Percentiles rank a stretch among this genome's conserved stretches.
Conservation (phyloP, 2,888 invertebrate species). For the Luffia ferchaultella region DNA sequence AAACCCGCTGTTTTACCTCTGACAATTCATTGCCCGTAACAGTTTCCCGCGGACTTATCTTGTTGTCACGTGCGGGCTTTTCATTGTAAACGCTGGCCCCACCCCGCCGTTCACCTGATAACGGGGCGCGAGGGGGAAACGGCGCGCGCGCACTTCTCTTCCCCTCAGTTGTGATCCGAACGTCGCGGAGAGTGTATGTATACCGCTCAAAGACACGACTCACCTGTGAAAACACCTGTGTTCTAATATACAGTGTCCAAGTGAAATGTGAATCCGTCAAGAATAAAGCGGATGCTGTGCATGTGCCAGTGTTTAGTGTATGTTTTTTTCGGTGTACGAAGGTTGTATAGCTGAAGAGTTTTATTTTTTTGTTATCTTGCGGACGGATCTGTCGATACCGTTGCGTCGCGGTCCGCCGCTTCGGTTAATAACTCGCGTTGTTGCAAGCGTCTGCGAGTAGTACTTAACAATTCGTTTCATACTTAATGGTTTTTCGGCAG, state of each 20-base stretch:
- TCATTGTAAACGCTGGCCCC: slow-evolving; percentile 25
- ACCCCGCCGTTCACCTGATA: slow-evolving; percentile 29
- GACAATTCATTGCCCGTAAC: neutral
- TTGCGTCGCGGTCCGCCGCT: slow-evolving; percentile 53
- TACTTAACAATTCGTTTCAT: too few species aligned
- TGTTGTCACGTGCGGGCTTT: slow-evolving; percentile 50
- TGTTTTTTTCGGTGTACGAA: slow-evolving; percentile 8
- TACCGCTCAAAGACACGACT: neutral
- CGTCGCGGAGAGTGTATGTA: slow-evolving; percentile 31
- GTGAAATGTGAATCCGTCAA: neutral
- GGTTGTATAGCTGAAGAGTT: slow-evolving; percentile 23
- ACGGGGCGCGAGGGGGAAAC: slow-evolving; percentile 35
- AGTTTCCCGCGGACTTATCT: slow-evolving; percentile 26
- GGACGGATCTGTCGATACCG: slow-evolving; percentile 40
- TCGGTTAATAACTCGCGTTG: slow-evolving; percentile 45
- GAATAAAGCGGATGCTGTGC: slow-evolving; percentile 4
- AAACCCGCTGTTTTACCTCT: too few species aligned
- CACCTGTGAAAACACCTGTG: neutral
- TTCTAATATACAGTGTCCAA: neutral
- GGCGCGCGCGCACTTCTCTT: slow-evolving; percentile 46
- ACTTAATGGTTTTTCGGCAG: too few species aligned
- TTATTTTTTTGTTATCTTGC: slow-evolving; percentile 20
- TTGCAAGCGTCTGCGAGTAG: too few species aligned
- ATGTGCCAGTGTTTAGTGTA: slow-evolving; percentile 20
- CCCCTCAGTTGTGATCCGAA: slow-evolving; percentile 39